Base-by-base conservation (phyloP, 1,140 invertebrate genomes). In the Chrysomallon squamiferum region DNA sequence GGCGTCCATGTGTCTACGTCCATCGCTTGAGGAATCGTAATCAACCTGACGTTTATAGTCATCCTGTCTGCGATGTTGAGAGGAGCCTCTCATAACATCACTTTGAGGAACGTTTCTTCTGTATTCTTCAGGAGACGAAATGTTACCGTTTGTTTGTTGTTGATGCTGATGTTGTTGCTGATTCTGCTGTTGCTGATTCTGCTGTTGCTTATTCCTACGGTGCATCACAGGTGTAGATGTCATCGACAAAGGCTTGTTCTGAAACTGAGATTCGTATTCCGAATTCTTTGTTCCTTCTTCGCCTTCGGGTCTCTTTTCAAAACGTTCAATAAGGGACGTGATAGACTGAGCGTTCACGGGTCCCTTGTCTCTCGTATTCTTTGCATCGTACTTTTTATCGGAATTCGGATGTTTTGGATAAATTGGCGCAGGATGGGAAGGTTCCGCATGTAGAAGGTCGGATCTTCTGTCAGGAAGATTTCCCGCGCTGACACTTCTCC, bases 181-280 rank as follows among this genome's bases (percentile, higher is more conserved):
- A 11, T 56, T 47, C 63, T 65, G 54, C 3, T 29, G 41, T 25
- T 49, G 18, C 9, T 15, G 33, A 15, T 13, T 13, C 59, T 18
- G 35, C 18, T 2, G 15, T 58, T 30, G 49, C 33, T 66, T 61
- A 32, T 72, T 73, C 15, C 67, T 52, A 2, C 65, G 57, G 30
- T 49, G 66, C 35, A 38, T 68, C 4, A 79, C 58, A n/a, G 77
- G 77, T 18, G 73, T 79, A 11, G 74, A 79, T n/a, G 71, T 78
- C 69, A 74, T 73, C n/a, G 69, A 69, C 25, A 73, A 65, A 15
- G 65, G 71, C 29, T 72, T 78, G 45, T 65, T 71, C 52, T 62
- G 25, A 22, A 63, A 50, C 15, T 68, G 59, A 3, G 62, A 45
- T 45, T 60, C 25, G 38, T 27, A 35, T 27, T n/a, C 47, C 57